phyloP scores from a whole-genome alignment of 2,888 invertebrate species.

The Trissolcus brochymenae region DNA sequence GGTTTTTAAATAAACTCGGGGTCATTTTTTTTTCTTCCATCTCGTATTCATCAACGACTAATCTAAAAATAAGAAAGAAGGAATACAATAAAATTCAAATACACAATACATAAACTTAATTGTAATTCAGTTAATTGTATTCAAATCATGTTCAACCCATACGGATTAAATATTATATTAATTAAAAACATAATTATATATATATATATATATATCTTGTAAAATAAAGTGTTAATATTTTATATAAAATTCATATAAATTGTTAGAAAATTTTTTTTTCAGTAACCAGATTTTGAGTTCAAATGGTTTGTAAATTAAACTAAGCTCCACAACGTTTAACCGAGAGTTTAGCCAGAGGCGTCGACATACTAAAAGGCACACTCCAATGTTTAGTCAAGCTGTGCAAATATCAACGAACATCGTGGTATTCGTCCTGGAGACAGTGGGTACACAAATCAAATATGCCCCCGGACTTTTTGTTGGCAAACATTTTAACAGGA shows the following conservation, averaged over 20 bases:
- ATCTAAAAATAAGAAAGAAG: not conserved
- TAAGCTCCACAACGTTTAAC: constrained; percentile 55
- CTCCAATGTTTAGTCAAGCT: constrained; percentile 75
- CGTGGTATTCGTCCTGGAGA: constrained; percentile 64
- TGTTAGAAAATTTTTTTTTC: no score
- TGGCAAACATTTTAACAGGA: constrained; percentile 76
- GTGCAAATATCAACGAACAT: constrained; percentile 71
- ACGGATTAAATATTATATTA: no score
- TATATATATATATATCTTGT: no score
- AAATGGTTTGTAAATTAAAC: constrained; percentile 8
- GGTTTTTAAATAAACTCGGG: constrained; percentile 16
- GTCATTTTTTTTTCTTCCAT: constrained; percentile 8
- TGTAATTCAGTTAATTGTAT: no score
- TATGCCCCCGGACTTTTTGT: constrained; percentile 64
- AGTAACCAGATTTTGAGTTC: constrained; percentile 19
- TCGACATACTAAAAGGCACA: constrained; percentile 72
- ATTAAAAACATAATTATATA: no score
- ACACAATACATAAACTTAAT: not conserved
- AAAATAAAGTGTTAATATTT: no score
- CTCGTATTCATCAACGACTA: constrained; percentile 15
- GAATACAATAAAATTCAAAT: not conserved
- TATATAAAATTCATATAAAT: no score
- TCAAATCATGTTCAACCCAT: no score
- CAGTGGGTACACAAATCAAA: constrained; percentile 64
- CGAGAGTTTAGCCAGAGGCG: constrained; percentile 67